Evolutionary conservation across 1,140 invertebrate species (phyloP).

Genomic region (Plutomurus gul): DNA sequence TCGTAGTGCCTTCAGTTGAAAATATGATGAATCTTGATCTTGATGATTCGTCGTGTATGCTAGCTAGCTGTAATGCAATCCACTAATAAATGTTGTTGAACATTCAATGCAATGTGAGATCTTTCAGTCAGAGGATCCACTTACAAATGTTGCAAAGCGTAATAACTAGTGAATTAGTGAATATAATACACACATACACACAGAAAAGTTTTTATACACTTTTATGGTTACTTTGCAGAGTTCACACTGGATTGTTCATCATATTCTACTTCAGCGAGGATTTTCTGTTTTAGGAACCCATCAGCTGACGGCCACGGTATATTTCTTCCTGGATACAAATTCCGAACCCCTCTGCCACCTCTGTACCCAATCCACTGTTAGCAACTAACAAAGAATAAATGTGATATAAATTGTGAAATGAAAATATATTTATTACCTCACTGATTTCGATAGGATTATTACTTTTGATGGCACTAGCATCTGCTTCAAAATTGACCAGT

Average conservation of each 20-base stretch:
- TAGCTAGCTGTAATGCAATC: too few species aligned
- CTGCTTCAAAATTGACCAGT: not conserved
- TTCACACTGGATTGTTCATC: not conserved
- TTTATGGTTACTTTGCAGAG: not conserved
- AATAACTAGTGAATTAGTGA: too few species aligned
- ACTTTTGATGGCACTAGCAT: not conserved
- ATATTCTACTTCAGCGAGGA: not conserved
- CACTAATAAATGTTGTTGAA: too few species aligned
- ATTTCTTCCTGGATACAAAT: conserved; percentile 16
- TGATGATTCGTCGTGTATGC: too few species aligned
- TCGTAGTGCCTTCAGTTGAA: too few species aligned
- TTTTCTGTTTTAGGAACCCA: not conserved
- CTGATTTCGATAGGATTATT: not conserved
- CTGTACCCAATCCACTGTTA: not conserved
- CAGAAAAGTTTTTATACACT: too few species aligned
- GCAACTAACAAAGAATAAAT: not conserved
- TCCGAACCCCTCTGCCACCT: not conserved
- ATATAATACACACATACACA: too few species aligned
- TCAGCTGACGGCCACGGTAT: conserved; percentile 1
- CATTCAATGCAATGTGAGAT: too few species aligned
- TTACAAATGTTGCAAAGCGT: too few species aligned
- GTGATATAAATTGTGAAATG: not conserved
- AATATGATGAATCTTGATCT: too few species aligned
- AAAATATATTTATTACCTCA: not conserved
- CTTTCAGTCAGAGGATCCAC: too few species aligned